Conservation (phyloP, 2,113 vertebrate genomes). For the Athene noctua region DNA sequence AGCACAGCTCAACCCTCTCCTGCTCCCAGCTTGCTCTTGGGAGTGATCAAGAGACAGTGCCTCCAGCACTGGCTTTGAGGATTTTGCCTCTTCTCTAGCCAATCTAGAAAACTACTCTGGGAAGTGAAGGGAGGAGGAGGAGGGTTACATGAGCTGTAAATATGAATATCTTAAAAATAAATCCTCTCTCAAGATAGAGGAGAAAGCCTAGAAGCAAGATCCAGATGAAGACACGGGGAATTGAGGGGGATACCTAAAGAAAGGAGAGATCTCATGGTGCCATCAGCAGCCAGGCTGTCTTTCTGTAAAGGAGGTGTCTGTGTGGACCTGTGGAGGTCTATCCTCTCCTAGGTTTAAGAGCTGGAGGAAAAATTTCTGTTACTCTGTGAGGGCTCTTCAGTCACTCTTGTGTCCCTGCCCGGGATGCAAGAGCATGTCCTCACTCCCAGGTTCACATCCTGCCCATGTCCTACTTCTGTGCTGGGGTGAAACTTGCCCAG, state of each 20-base stretch:
- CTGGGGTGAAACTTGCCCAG: background rate
- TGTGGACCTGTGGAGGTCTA: background rate
- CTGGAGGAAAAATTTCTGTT: background rate
- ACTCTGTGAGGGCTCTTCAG: background rate
- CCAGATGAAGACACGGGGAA: background rate
- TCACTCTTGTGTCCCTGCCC: background rate
- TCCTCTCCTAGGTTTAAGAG: background rate
- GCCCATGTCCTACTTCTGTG: background rate
- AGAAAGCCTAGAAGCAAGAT: background rate
- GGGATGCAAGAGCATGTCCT: background rate
- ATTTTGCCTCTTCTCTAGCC: background rate
- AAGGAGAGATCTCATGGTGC: background rate
- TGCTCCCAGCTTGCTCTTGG: fast-evolving
- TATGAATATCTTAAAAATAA: background rate
- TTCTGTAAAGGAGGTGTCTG: background rate
- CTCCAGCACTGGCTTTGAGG: background rate
- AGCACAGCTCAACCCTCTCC: background rate
- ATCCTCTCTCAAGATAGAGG: background rate
- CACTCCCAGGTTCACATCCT: background rate
- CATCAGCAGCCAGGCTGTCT: background rate
- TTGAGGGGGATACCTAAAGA: background rate
- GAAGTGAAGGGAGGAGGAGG: background rate
- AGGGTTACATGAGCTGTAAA: background rate
- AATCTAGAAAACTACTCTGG: background rate
- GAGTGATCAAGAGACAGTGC: background rate